Evolutionary conservation across 2,888 invertebrate genomes (phyloP).

Genomic region (Tyria jacobaeae): DNA sequence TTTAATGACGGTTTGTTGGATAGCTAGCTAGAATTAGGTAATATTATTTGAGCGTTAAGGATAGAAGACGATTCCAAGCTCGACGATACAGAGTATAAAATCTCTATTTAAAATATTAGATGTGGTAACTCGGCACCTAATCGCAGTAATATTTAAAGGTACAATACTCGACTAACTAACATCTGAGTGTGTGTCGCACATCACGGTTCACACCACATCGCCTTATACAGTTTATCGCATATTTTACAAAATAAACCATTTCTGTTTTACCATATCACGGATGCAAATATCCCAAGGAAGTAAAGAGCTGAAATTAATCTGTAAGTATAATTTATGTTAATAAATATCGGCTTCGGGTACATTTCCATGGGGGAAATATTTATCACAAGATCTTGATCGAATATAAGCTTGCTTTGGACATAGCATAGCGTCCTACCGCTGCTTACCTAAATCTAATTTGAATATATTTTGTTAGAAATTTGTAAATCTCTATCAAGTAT

Average conservation of each 20-base stretch:
- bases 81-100: too few species aligned
- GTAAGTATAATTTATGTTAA: conserved; percentile 79
- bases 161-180: too few species aligned
- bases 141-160: too few species aligned
- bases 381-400: conserved; percentile 74
- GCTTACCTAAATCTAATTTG: conserved; percentile 62
- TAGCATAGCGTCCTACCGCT: conserved; percentile 55
- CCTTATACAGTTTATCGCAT: conserved; percentile 23
- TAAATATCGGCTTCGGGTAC: conserved; percentile 65
- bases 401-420: conserved; percentile 69
- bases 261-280: conserved; percentile 42
- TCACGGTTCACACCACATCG: conserved; percentile 37
- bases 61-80: too few species aligned
- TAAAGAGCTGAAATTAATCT: conserved; percentile 66
- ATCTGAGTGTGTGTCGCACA: too few species aligned
- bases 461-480: conserved; percentile 58
- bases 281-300: conserved; percentile 44
- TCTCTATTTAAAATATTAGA: too few species aligned
- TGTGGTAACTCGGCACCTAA: too few species aligned
- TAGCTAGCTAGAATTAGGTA: too few species aligned
- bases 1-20: too few species aligned
- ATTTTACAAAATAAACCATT: conserved; percentile 33
- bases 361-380: conserved; percentile 70
- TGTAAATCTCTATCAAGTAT: conserved; percentile 34
- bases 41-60: too few species aligned